A percentile compares a stretch with the other conserved stretches of the same genome.
phyloP scores from a whole-genome alignment of 2,888 invertebrate species.

The Clitarchus hookeri region DNA sequence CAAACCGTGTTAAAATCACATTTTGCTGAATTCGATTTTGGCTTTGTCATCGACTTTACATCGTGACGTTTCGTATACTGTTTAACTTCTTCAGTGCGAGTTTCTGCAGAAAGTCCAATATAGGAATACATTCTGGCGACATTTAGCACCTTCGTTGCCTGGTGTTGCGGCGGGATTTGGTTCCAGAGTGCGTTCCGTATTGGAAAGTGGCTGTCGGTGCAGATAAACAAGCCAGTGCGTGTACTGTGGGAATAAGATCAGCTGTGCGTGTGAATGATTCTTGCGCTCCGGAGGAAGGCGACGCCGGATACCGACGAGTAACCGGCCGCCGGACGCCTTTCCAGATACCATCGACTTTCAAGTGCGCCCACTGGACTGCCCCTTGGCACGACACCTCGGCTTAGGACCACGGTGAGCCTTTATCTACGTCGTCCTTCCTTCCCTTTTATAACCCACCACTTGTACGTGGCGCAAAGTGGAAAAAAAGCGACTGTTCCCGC shows the following conservation, averaged over 20 bases:
- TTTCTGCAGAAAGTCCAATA: neutral
- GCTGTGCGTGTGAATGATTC: neutral
- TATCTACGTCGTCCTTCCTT: neutral
- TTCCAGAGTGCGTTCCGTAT: neutral
- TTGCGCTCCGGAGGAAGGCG: neutral
- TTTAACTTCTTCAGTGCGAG: neutral
- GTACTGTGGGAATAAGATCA: neutral
- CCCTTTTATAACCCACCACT: neutral
- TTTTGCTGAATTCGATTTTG: neutral
- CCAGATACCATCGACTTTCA: neutral
- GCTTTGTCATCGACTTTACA: neutral
- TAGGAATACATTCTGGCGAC: neutral
- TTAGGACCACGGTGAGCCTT: constrained; percentile 9
- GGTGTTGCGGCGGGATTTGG: neutral
- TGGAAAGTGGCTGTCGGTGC: neutral
- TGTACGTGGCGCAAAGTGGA: neutral
- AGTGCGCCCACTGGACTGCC: constrained; percentile 2
- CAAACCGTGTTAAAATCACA: neutral
- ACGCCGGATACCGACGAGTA: constrained; percentile 9
- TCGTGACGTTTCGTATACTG: neutral
- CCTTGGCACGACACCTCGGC: neutral
- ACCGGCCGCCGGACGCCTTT: neutral
- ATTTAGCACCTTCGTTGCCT: neutral
- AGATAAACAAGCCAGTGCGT: neutral
- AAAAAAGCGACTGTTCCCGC: neutral